phyloP scores from a whole-genome alignment of 2,797 vertebrate species.

The Sebastes aleutianus region DNA sequence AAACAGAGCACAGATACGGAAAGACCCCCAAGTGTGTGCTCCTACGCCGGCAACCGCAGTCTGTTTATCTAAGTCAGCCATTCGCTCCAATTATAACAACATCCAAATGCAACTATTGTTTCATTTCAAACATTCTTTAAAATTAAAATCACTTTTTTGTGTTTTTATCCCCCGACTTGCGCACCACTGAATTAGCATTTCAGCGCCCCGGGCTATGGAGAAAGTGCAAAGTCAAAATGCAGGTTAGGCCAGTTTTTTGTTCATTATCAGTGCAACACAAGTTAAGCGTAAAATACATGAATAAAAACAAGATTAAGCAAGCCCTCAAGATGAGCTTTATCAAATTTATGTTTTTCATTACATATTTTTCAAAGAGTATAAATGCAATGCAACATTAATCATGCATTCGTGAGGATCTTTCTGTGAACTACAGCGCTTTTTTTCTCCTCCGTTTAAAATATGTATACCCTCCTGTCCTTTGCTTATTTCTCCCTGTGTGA shows the following conservation, averaged over 20 bases:
- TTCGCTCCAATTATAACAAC: conserved; percentile 79
- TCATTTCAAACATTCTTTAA: conserved; percentile 68
- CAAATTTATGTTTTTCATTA: conserved; percentile 46
- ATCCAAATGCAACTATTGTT: conserved; percentile 76
- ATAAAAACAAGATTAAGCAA: conserved; percentile 34
- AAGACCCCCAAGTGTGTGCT: conserved; percentile 66
- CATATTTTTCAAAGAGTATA: conserved; percentile 42
- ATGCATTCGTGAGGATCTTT: conserved; percentile 25
- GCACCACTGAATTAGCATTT: conserved; percentile 52
- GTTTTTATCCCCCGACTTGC: conserved; percentile 34
- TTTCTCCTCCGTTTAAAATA: background rate
- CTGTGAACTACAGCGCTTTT: background rate
- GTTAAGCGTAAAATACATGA: conserved; percentile 51
- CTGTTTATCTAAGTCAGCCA: conserved; percentile 77
- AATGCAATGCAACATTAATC: conserved; percentile 49
- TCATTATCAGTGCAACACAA: conserved; percentile 62
- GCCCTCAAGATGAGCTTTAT: conserved; percentile 31
- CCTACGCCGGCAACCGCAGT: conserved; percentile 42
- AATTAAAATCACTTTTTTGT: conserved; percentile 63
- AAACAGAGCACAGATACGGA: conserved; percentile 70
- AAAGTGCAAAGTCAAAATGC: conserved; percentile 58
- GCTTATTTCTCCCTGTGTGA: conserved; percentile 8
- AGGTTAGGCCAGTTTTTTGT: conserved; percentile 61
- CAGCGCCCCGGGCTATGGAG: conserved; percentile 40
- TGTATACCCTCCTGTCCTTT: conserved; percentile 2